Base-by-base conservation (phyloP, 2,888 invertebrate species). In the Bugulina stolonifera region DNA sequence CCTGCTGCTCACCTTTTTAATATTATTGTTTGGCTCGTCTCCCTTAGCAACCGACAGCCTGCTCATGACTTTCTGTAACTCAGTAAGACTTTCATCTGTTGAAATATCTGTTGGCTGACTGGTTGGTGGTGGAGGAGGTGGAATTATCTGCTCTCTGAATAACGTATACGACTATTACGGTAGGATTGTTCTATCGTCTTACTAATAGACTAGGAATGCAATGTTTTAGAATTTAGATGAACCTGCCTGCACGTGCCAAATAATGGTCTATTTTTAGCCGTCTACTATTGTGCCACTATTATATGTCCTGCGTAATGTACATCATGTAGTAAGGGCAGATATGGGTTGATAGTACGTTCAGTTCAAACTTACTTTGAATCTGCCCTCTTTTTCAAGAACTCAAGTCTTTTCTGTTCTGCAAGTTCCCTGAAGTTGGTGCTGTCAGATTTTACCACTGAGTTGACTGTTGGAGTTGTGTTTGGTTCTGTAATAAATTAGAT, bases 361-460 rank as follows among this genome's bases (percentile, higher is more conserved):
- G n/a, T n/a, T n/a, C n/a, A n/a, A 5, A 18, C 25, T 23, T 32
- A 64, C 64, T 32, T 25, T 27, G 64, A 64, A 32, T 64, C 71
- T 27, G 73, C 52, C 71, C 73, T 78, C 73, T 77, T 79, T 72
- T 79, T 77, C 23, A 83, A 72, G 72, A 77, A 81, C 54, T 81
- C 80, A 69, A 78, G 80, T 22, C 82, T 72, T 18, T 79, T 79
- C 74, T 79, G 80, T 74, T 81, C 82, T 23, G 82, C 82, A 43
- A 79, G 72, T 2, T 79, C 80, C 54, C 80, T 75, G 74, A 80
- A 80, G 73, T 82, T 79, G 1, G 23, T 70, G 57, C 58, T 32
- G 34, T 55, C 32, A 69, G 69, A 64, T 69, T 69, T 35, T n/a
- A 32, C 35, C 43, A 54, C 54, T 14, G 23, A 22, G 27, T 27